Evolutionary conservation across 2,888 invertebrate species (phyloP), one percentile per base, ranked within the genome.

Genomic region (Poecilobothrus nobilitatus): DNA sequence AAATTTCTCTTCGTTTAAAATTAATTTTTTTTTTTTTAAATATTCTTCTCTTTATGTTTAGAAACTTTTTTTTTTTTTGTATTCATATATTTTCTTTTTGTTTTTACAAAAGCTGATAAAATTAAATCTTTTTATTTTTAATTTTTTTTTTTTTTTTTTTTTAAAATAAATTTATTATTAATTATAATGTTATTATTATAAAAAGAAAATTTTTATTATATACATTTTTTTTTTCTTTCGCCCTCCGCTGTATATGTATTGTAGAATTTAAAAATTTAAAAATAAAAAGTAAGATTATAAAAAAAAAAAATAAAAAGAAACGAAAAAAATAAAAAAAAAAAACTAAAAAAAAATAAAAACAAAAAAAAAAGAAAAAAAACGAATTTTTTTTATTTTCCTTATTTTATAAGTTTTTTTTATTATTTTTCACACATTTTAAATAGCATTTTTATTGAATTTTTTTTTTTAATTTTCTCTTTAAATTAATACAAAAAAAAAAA

Each of bases 231-330:
- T 80, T 78, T 79, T 79, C 76, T 80, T 80, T 79, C 78, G 79
- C 80, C 80, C 80, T 80, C 79, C 80, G 80, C 80, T 80, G 80
- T 80, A 80, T 79, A 80, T 80, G 80, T 80, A 80, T 80, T 80
- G 80, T 80, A 80, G 80, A 79, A 80, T 79, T 80, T 77, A 79
- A 80, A 78, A 79, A 78, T 77, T 76, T 75, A 76, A 76, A 76
- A 73, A 79, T 75, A 76, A 77, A 80, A 78, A 73, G 73, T 76
- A 78, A 77, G 75, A 75, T 77, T 77, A 77, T 76, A 75, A 69
- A 71, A 68, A 70, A 70, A 70, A 71, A 73, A 70, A 73, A 71
- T 68, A 68, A 70, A 70, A 71, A 70, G 69, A 71, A 65, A 37
- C 69, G 68, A 68, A 71, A 72, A 62, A 70, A 68, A 33, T 70